Base-by-base conservation (phyloP, 2,888 invertebrate species). In the Ametastegia equiseti region DNA sequence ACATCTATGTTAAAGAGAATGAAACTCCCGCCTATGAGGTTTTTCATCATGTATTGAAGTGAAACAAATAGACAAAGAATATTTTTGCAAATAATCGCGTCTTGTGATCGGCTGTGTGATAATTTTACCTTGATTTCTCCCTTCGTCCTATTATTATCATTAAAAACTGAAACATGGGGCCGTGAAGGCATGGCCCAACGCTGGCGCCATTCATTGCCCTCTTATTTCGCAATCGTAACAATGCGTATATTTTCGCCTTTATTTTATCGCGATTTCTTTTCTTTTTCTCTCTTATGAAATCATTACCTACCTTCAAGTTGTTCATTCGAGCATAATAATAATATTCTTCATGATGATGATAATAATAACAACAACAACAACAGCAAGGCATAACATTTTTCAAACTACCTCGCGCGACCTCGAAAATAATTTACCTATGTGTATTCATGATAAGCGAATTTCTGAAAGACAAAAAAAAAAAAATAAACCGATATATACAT, bases 111-210 rank as follows among this genome's bases (percentile, higher is more conserved):
- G 6, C 2, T 23, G 1, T 30, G 15, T 7, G 15, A 54, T 60
- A 60, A 45, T 78, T 83, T 84, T 86, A 88, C 87, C 86, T 88
- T 81, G 83, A 79, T 84, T 82, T 82, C 83, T 78, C 80, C 78
- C 84, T 82, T 80, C 69, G 75, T 79, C 82, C 81, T 78, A 84
- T n/a, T n/a, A 82, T 83, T 84, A 80, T 84, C 81, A 80, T 85
- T 83, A 83, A 82, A 84, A 86, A 85, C 83, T 83, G 81, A 85
- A 83, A 82, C 83, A 81, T 80, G 82, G 86, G 84, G 85, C 85
- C 84, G 82, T 82, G 82, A 84, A 86, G 85, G 84, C 89, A 89
- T 89, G 87, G 86, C 87, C 86, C 87, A 86, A 86, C 82, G 84
- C 85, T 85, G 83, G 83, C 81, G 86, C 85, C 88, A 88, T 86